These are phyloP conservation scores for Apis dorsata DNA, from an alignment of 1,140 invertebrate genomes.

Conservation along the genomic window DNA sequence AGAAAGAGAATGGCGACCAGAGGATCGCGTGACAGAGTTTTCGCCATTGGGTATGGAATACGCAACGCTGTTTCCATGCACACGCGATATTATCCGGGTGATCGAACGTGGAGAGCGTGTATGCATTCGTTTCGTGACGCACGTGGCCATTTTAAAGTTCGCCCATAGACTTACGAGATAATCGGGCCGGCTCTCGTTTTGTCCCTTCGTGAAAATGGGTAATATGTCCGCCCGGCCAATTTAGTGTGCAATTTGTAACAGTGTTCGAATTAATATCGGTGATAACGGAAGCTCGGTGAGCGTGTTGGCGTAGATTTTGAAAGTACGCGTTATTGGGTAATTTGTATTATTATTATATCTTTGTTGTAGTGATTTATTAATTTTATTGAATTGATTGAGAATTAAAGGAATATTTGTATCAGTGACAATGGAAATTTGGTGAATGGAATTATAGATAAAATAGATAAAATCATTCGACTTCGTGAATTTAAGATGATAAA, in stretches of 20 bases:
- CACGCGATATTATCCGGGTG: slow-evolving; percentile 42
- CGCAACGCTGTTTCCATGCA: slow-evolving; percentile 34
- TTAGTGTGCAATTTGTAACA: slow-evolving; percentile 9
- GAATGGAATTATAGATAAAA: no score
- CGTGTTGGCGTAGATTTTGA: background rate
- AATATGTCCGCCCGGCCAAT: background rate
- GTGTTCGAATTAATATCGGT: background rate
- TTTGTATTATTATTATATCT: no score
- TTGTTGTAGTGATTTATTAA: no score
- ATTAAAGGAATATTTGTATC: no score
- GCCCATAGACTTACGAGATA: slow-evolving; percentile 3
- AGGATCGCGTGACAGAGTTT: slow-evolving; percentile 48
- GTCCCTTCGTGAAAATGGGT: slow-evolving; percentile 1
- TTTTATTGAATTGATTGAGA: no score
- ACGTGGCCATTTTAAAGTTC: slow-evolving; percentile 8
- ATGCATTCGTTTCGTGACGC: background rate
- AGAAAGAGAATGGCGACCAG: background rate
- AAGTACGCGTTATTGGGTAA: background rate
- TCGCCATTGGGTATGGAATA: background rate
- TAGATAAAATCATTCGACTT: no score
- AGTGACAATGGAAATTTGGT: no score
- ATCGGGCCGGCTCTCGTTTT: background rate
- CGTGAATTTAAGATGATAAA: no score
- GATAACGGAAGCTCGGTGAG: background rate
- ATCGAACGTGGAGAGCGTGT: slow-evolving; percentile 10